Percentiles rank a stretch among this genome's conserved stretches.
Conservation (phyloP, 2,888 invertebrate species). For the Phanerotoma sp. region DNA sequence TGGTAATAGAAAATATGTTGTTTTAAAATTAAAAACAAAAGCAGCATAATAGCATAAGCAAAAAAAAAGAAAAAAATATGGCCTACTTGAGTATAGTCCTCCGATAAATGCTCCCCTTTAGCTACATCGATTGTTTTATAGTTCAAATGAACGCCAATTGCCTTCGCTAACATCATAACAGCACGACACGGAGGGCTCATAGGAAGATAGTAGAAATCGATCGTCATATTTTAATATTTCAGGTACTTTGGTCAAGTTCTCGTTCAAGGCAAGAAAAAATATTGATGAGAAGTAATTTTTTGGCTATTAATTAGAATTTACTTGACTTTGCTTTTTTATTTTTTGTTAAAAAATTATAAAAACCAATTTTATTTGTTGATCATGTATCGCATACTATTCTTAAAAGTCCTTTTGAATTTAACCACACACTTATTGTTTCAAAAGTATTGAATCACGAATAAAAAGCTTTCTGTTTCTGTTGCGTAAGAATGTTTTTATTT, state of each 20-base stretch:
- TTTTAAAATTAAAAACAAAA: neutral
- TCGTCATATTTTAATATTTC: conserved; percentile 37
- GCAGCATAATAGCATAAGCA: neutral
- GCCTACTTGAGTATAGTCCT: conserved; percentile 68
- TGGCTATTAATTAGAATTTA: no score
- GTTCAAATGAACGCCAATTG: conserved; percentile 68
- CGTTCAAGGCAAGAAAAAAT: neutral
- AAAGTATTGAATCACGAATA: no score
- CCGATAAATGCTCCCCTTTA: conserved; percentile 66
- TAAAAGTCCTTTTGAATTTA: no score
- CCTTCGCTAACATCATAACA: conserved; percentile 66
- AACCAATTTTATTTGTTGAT: no score
- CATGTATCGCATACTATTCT: no score
- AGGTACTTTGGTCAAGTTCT: neutral
- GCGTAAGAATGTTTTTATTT: neutral
- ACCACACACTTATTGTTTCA: no score
- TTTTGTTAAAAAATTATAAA: no score
- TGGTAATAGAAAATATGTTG: neutral
- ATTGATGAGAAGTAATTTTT: neutral
- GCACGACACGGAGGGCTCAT: conserved; percentile 68
- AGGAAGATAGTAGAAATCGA: conserved; percentile 68
- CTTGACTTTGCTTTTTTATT: no score
- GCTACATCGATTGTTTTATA: conserved; percentile 65
- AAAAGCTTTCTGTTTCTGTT: no score
- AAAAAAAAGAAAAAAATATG: no score